Evolutionary conservation across 2,888 invertebrate species (phyloP), one percentile per base, ranked within the genome.

Genomic region (Drosophila greeni): DNA sequence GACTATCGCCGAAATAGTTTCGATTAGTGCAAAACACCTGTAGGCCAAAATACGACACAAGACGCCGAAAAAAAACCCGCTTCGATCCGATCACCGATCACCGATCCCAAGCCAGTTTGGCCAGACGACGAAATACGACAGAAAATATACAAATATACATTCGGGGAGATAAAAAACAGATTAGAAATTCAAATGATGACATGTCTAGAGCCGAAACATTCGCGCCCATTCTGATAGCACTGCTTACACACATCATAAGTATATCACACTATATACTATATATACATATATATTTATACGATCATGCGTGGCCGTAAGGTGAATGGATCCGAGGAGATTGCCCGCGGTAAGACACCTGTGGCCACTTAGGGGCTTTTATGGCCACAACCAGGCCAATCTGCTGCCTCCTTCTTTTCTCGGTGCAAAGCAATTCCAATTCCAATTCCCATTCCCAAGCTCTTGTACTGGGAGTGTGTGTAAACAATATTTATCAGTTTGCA

Each of bases 1-100:
- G 74, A 73, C 82, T 82, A 82, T 83, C 70, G 70, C 70, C 68
- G 36, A 57, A 66, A 65, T 73, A 58, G 52, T 65, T 70, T 75
- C 74, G 84, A 80, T 84, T 84, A 79, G 80, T 84, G 80, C 80
- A 80, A 80, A 84, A 80, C 82, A 80, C 80, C 80, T 80, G 80
- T 79, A 76, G 82, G 76, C 74, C 45, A 54, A 59, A 53, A 43
- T 49, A 54, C 26, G 33, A 64, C 52, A 42, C 42, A 42, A 26
- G 11, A 5, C 9, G 9, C 62, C 40, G 58, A 58, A 40, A 16
- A 60, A 57, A 31, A 65, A 65, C 52, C 62, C 43, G 62, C 52
- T 64, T 33, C 36, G 37, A 71, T 45, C 53, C 45, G 64, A 65
- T 54, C n/a, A n/a, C 51, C 43, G 62, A 70, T 62, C 37, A 18